These are phyloP conservation scores for Dasyprocta punctata DNA, from an alignment of 2,113 vertebrate species.

Conservation along the genomic window DNA sequence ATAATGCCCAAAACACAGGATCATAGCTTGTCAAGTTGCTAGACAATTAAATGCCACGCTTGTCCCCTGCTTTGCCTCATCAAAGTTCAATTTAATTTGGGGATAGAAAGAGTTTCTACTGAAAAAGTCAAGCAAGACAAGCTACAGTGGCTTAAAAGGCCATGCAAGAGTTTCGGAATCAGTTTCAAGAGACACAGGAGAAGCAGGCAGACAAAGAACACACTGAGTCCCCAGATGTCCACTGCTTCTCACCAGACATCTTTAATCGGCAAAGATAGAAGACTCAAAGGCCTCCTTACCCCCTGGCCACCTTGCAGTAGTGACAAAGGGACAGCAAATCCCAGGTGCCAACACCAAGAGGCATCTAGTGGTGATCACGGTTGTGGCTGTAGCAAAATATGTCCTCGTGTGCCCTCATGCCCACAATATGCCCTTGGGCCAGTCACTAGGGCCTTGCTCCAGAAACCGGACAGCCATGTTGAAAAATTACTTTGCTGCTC, in stretches of 20 bases:
- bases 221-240: background rate
- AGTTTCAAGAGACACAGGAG: background rate
- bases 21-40: constrained; percentile 44
- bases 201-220: background rate
- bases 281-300: background rate
- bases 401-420: background rate
- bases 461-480: background rate
- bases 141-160: background rate
- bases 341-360: background rate
- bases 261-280: background rate
- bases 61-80: background rate
- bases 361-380: background rate
- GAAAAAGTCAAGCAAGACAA: constrained; percentile 40
- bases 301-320: background rate
- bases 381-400: background rate
- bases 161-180: background rate
- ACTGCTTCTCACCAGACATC: background rate
- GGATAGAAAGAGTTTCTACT: background rate
- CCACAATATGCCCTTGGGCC: background rate
- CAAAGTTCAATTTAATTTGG: constrained; percentile 43
- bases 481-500: background rate
- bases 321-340: background rate
- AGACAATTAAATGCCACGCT: constrained; percentile 35
- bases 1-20: constrained; percentile 58
- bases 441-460: background rate